A percentile compares a stretch with the other conserved stretches of the same genome.
phyloP scores from a whole-genome alignment of 2,888 invertebrate species.

The Clistopyga incitator region DNA sequence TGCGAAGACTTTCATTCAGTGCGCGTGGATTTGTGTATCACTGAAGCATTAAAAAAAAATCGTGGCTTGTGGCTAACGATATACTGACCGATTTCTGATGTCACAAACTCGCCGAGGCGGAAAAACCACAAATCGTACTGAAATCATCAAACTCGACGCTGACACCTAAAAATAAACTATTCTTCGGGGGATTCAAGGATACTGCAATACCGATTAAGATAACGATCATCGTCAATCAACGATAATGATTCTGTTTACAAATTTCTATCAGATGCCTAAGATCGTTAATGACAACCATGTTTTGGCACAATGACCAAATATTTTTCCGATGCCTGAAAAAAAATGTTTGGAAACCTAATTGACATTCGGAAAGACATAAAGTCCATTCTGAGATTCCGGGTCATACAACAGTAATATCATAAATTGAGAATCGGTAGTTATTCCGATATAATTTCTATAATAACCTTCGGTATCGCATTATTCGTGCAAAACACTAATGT shows the following conservation, averaged over 20 bases:
- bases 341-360: not conserved
- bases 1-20: not conserved
- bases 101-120: conserved; percentile 1
- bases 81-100: not conserved
- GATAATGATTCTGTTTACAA: not conserved
- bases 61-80: not conserved
- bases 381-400: not conserved
- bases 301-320: not conserved
- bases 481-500: not conserved
- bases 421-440: not conserved
- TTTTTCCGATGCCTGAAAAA: not conserved
- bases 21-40: not conserved
- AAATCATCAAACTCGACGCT: not conserved
- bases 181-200: not conserved
- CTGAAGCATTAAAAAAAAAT: not conserved
- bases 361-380: not conserved
- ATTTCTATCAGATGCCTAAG: not conserved
- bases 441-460: not conserved
- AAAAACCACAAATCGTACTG: not conserved
- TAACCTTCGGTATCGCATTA: no score
- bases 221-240: not conserved
- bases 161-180: not conserved
- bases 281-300: not conserved
- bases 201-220: not conserved
- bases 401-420: not conserved